Conservation (phyloP, 2,888 invertebrate species). For the Gisinianus flammeolus region DNA sequence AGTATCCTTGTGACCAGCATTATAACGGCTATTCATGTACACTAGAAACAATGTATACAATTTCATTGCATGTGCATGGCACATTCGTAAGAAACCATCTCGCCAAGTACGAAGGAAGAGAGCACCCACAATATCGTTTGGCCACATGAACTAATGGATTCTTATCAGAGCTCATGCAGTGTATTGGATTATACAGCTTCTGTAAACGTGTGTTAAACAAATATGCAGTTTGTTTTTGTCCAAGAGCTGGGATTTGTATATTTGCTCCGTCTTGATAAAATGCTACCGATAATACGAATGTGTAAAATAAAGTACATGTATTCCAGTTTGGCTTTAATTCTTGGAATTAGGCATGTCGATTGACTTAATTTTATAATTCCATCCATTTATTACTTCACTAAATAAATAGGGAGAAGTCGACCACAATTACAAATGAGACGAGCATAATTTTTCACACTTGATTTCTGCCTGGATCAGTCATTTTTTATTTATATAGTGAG, state of each 20-base stretch:
- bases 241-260: neutral
- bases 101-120: neutral
- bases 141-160: conserved; percentile 3
- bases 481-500: no score
- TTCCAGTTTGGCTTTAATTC: no score
- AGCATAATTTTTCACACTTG: no score
- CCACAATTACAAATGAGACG: no score
- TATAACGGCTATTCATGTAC: neutral
- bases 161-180: neutral
- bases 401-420: no score
- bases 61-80: neutral
- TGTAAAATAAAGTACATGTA: no score
- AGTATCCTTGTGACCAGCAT: no score
- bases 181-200: neutral
- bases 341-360: no score
- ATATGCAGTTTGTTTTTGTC: conserved; percentile 12
- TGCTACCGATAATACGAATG: neutral
- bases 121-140: neutral
- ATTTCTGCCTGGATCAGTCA: no score
- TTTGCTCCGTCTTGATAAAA: neutral
- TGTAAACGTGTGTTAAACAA: conserved; percentile 19
- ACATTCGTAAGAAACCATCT: neutral
- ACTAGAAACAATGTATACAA: neutral
- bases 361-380: no score
- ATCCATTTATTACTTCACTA: no score